Conservation (phyloP, 1,140 invertebrate genomes). For the Tigriopus japonicus region DNA sequence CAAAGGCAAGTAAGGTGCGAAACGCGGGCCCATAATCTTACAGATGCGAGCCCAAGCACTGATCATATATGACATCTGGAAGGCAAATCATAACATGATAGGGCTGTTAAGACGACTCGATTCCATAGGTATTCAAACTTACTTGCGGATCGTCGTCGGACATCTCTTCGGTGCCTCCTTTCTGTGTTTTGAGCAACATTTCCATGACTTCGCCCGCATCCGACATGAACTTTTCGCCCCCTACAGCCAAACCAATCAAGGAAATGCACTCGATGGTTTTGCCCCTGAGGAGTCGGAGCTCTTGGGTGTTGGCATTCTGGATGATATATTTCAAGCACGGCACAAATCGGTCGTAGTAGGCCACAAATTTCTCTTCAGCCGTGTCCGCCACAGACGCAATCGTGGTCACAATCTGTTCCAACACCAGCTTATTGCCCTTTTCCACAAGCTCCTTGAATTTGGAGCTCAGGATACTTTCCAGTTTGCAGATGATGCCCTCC, state of each 20-base stretch:
- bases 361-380: constrained; percentile 81
- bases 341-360: constrained; percentile 57
- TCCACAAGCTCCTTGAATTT: constrained; percentile 89
- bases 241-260: constrained; percentile 91
- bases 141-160: constrained; percentile 88
- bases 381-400: constrained; percentile 98
- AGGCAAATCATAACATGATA: too few species aligned
- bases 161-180: constrained; percentile 42
- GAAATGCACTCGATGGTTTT: constrained; percentile 98
- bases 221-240: constrained; percentile 74
- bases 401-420: constrained; percentile 95
- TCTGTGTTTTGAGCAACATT: constrained; percentile 73
- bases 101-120: too few species aligned
- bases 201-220: constrained; percentile 96
- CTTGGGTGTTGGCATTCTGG: constrained; percentile 67
- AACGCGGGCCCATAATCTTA: constrained; percentile 75
- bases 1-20: constrained; percentile 86
- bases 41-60: constrained; percentile 98
- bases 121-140: too few species aligned
- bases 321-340: constrained; percentile 95
- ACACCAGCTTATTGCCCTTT: constrained; percentile 80
- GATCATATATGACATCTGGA: constrained; percentile 69
- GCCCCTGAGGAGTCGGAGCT: constrained; percentile 68
- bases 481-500: constrained; percentile 68
- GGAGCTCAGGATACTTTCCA: constrained; percentile 66